phyloP scores from a whole-genome alignment of 2,888 invertebrate species.

The Margaritifera margaritifera region DNA sequence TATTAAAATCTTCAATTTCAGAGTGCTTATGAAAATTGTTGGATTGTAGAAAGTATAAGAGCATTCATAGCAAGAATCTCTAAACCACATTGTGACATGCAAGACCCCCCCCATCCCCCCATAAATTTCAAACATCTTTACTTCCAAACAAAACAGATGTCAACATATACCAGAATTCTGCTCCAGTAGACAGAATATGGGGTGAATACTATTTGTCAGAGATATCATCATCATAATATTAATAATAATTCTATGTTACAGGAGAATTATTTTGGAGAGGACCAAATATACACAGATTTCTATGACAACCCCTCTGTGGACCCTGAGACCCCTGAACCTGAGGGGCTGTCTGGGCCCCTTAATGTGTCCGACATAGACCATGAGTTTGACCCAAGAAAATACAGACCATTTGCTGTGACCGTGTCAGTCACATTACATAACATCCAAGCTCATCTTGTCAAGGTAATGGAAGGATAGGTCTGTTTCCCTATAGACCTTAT shows the following conservation, averaged over 20 bases:
- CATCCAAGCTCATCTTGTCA: slow-evolving; percentile 93
- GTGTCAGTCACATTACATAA: slow-evolving; percentile 96
- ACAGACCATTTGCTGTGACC: slow-evolving; percentile 91
- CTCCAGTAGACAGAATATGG: not conserved
- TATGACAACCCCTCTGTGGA: slow-evolving; percentile 38
- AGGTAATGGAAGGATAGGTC: slow-evolving; percentile 74
- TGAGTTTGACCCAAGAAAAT: slow-evolving; percentile 87
- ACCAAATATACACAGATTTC: slow-evolving; percentile 95
- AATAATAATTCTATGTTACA: slow-evolving; percentile 65
- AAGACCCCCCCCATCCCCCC: no score
- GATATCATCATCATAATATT: not conserved
- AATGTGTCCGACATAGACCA: slow-evolving; percentile 39
- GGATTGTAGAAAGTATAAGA: no score
- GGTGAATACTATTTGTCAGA: not conserved
- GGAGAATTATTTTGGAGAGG: slow-evolving; percentile 98
- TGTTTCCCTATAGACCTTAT: not conserved
- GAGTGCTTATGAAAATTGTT: no score
- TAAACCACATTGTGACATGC: no score
- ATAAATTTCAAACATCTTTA: no score
- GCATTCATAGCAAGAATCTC: no score
- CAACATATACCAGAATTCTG: not conserved
- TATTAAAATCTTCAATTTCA: no score
- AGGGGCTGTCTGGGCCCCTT: slow-evolving; percentile 38
- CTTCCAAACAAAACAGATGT: no score
- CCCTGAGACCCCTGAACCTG: slow-evolving; percentile 21